Evolutionary conservation across 1,140 invertebrate genomes (phyloP).

Genomic region (Eriosoma lanigerum): DNA sequence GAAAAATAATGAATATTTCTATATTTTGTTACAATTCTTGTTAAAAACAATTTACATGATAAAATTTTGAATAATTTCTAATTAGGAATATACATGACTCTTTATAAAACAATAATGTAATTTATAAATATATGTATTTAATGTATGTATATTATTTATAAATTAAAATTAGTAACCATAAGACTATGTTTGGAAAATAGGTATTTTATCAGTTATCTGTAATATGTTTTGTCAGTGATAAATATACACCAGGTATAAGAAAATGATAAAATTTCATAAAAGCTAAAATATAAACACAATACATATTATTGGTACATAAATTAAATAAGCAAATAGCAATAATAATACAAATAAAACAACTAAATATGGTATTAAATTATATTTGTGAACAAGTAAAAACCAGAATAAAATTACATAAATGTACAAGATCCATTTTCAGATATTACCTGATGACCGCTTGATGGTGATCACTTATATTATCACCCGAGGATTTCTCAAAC

Average conservation of each 20-base stretch:
- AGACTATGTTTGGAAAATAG: not conserved
- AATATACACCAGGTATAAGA: not conserved
- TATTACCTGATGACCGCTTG: slow-evolving; percentile 42
- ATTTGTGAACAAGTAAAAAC: slow-evolving; percentile 15
- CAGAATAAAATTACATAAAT: not conserved
- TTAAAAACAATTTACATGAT: too few relatives aligned
- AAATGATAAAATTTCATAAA: not conserved
- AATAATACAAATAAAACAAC: not conserved
- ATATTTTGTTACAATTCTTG: too few relatives aligned
- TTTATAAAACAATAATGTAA: too few relatives aligned
- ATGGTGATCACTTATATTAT: slow-evolving; percentile 41
- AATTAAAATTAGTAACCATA: too few relatives aligned
- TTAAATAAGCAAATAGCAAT: slow-evolving; percentile 1
- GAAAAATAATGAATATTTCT: too few relatives aligned
- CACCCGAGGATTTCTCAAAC: not conserved
- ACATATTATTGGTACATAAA: slow-evolving; percentile 4
- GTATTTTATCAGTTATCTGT: not conserved
- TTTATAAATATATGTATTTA: too few relatives aligned
- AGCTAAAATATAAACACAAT: not conserved
- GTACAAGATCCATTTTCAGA: not conserved
- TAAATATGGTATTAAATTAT: not conserved
- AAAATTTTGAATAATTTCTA: not conserved
- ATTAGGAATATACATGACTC: too few relatives aligned
- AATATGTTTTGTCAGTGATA: not conserved
- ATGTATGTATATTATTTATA: too few relatives aligned